Percentiles rank a stretch among this genome's conserved stretches.
phyloP scores from a whole-genome alignment of 2,888 invertebrate species.

The Caenorhabditis becei region DNA sequence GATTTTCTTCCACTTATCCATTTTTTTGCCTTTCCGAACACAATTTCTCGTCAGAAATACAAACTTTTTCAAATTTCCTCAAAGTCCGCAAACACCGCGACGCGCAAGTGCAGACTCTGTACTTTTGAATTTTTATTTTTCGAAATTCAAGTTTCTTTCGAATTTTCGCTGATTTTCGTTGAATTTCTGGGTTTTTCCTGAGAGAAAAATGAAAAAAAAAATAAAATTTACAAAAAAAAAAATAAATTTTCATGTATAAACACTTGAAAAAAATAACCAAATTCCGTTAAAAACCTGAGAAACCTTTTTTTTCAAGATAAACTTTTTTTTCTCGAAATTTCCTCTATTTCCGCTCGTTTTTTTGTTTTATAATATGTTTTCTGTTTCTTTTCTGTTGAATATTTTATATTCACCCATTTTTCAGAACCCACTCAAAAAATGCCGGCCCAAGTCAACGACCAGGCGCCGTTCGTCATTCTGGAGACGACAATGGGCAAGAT shows the following conservation, averaged over 20 bases:
- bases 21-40: no score
- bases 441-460: constrained; percentile 50
- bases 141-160: background rate
- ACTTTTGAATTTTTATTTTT: background rate
- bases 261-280: no score
- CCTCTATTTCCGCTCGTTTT: no score
- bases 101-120: constrained; percentile 27
- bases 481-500: constrained; percentile 89
- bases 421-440: constrained; percentile 23
- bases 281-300: no score
- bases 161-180: background rate
- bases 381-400: constrained; percentile 9
- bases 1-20: no score
- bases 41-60: no score
- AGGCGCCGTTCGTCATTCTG: constrained; percentile 66
- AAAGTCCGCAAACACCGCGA: constrained; percentile 14
- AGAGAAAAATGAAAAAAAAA: background rate
- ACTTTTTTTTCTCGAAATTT: no score
- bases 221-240: background rate
- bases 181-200: background rate
- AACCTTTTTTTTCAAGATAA: no score
- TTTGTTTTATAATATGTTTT: background rate
- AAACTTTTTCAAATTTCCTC: no score
- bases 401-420: background rate
- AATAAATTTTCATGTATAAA: background rate